Evolutionary conservation across 2,113 vertebrate genomes (phyloP).

Genomic region (Gallinago jamesoni): DNA sequence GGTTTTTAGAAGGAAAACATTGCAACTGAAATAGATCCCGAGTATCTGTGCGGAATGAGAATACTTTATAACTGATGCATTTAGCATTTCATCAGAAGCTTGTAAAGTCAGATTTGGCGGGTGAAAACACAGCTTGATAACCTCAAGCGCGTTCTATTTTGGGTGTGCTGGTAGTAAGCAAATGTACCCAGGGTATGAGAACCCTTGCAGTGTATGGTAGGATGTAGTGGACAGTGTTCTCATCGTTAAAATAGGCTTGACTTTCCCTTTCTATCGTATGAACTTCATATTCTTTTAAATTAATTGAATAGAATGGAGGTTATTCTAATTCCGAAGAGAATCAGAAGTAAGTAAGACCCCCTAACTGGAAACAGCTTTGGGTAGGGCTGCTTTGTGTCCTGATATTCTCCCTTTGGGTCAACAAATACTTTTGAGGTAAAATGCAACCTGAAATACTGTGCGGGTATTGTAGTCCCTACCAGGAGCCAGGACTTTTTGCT

Average conservation of each 20-base stretch:
- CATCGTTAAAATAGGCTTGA: background rate
- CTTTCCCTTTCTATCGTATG: background rate
- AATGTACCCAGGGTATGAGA: background rate
- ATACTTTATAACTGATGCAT: background rate
- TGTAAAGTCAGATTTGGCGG: background rate
- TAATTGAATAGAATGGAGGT: background rate
- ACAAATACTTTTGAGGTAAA: background rate
- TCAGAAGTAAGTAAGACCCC: background rate
- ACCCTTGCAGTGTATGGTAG: background rate
- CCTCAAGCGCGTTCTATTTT: background rate
- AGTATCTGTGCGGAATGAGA: background rate
- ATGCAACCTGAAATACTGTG: background rate
- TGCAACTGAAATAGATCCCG: conserved; percentile 9
- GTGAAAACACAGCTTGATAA: background rate
- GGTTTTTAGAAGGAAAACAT: conserved; percentile 43
- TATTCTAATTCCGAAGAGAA: background rate
- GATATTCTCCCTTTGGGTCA: background rate
- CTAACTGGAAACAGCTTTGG: background rate
- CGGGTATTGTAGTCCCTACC: accelerated
- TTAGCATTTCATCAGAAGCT: conserved; percentile 29
- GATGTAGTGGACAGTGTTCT: background rate
- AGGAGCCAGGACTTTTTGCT: background rate
- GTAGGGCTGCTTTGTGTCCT: background rate
- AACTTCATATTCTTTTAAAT: background rate
- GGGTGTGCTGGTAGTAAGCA: background rate